Evolutionary conservation across 2,888 invertebrate species (phyloP).

Genomic region (Cephonodes hylas): DNA sequence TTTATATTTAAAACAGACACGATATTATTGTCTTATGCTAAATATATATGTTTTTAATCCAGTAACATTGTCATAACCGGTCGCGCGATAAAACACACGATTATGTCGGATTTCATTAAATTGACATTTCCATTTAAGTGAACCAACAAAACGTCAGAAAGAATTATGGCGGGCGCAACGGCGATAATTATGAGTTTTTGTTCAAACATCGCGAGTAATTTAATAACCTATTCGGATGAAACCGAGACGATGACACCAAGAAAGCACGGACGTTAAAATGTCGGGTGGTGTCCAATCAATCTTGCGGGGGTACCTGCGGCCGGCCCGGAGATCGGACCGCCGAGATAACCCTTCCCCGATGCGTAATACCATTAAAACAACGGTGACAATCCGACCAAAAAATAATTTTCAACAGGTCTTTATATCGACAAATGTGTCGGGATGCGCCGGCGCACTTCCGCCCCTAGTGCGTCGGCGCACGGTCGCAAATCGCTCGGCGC

Average conservation of each 20-base stretch:
- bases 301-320: conserved; percentile 69
- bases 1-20: background rate
- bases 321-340: conserved; percentile 64
- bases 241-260: conserved; percentile 71
- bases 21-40: background rate
- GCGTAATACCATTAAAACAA: conserved; percentile 81
- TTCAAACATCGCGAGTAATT: conserved; percentile 69
- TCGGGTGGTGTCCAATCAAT: conserved; percentile 75
- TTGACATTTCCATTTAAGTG: conserved; percentile 43
- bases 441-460: conserved; percentile 29
- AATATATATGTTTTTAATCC: conserved; percentile 6
- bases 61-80: conserved; percentile 8
- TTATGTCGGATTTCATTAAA: conserved; percentile 28
- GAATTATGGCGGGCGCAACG: conserved; percentile 42
- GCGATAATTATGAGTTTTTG: conserved; percentile 58
- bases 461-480: conserved; percentile 43
- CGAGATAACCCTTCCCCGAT: conserved; percentile 78
- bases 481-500: conserved; percentile 51
- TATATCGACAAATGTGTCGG: conserved; percentile 45
- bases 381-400: conserved; percentile 80
- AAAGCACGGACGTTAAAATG: conserved; percentile 73
- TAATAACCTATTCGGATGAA: conserved; percentile 68
- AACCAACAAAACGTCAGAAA: conserved; percentile 41
- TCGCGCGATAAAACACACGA: conserved; percentile 3
- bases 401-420: conserved; percentile 77